These are phyloP conservation scores for Phoenicopterus ruber DNA, from an alignment of 2,113 vertebrate genomes.

Conservation along the genomic window DNA sequence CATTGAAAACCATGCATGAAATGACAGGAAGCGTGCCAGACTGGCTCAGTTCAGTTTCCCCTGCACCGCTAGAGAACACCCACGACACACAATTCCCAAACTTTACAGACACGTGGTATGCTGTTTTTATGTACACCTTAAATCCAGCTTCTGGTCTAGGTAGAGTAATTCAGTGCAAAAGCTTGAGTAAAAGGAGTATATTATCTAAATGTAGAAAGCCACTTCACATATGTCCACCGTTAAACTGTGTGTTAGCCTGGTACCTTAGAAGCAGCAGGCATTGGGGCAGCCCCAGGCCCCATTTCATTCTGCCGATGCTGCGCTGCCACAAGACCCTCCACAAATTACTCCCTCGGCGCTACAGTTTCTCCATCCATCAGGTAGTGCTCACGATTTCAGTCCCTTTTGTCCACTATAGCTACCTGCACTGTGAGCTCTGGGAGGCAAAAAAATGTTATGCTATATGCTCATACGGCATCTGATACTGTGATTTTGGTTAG, in stretches of 20 bases:
- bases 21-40: neutral
- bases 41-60: neutral
- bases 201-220: neutral
- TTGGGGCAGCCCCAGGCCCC: neutral
- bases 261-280: neutral
- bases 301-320: neutral
- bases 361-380: neutral
- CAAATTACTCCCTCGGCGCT: neutral
- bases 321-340: neutral
- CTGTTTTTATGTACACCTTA: neutral
- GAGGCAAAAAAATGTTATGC: neutral
- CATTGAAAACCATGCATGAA: neutral
- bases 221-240: neutral
- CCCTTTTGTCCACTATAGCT: neutral
- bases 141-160: neutral
- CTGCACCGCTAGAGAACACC: neutral
- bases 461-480: neutral
- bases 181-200: neutral
- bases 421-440: neutral
- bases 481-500: neutral
- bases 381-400: neutral
- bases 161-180: neutral
- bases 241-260: accelerated
- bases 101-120: accelerated
- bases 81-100: neutral